A percentile compares a stretch with the other conserved stretches of the same genome.
phyloP scores from a whole-genome alignment of 2,888 invertebrate genomes.

The Lithophane leautieri region DNA sequence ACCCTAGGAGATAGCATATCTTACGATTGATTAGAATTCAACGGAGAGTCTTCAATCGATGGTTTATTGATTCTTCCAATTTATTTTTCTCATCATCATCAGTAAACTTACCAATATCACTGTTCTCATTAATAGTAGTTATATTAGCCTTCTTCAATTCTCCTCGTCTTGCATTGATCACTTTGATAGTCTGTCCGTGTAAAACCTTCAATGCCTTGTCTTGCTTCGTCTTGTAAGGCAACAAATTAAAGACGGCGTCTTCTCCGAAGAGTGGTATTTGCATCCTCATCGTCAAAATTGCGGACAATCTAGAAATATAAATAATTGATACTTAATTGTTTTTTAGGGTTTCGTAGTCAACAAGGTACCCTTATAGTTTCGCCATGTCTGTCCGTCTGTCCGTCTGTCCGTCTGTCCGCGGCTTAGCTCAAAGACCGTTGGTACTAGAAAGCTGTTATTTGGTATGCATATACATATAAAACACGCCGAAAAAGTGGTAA shows the following conservation, averaged over 20 bases:
- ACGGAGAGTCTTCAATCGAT: not conserved
- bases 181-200: conserved; percentile 84
- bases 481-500: too few relatives aligned
- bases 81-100: not conserved
- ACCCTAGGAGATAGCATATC: not conserved
- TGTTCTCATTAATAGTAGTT: conserved; percentile 64
- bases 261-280: conserved; percentile 78
- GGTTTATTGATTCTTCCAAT: not conserved
- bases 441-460: too few relatives aligned
- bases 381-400: too few relatives aligned
- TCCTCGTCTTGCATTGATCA: conserved; percentile 82
- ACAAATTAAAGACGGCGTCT: conserved; percentile 84
- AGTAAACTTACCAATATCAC: conserved; percentile 76
- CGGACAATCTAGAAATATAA: conserved; percentile 69
- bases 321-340: too few relatives aligned
- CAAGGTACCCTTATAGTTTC: too few relatives aligned
- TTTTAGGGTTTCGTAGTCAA: too few relatives aligned
- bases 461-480: too few relatives aligned
- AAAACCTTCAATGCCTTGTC: conserved; percentile 83
- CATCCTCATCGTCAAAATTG: conserved; percentile 77
- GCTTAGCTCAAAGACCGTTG: too few relatives aligned
- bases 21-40: not conserved
- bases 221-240: conserved; percentile 90
- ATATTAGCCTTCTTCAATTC: conserved; percentile 78
- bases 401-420: too few relatives aligned